Evolutionary conservation across 2,113 vertebrate species (phyloP).

Genomic region (Cololabis saira): DNA sequence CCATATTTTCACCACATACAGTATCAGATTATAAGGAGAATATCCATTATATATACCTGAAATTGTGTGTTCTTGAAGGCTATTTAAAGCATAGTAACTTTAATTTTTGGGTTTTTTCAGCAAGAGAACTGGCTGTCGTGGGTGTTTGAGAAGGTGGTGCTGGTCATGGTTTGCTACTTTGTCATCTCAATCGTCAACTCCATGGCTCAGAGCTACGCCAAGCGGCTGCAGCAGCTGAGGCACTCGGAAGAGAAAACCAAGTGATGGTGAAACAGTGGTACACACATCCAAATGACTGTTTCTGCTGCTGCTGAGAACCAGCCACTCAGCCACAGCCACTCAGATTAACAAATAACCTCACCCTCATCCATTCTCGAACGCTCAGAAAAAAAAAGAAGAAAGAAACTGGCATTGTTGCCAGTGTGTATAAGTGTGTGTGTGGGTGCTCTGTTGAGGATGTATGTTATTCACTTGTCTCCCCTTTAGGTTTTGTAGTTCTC

Average conservation of each 20-base stretch:
- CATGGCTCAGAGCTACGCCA: slow-evolving; percentile 98
- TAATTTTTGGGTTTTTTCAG: slow-evolving; percentile 73
- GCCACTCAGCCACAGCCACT: slow-evolving; percentile 49
- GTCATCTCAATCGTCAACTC: slow-evolving; percentile 98
- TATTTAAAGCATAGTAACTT: slow-evolving; percentile 8
- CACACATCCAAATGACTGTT: slow-evolving; percentile 60
- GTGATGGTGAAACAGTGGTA: slow-evolving; percentile 79
- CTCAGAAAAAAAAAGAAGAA: slow-evolving; percentile 26
- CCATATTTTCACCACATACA: too few species aligned
- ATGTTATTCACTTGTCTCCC: slow-evolving; percentile 39
- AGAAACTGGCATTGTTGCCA: slow-evolving; percentile 43
- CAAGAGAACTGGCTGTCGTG: slow-evolving; percentile 98
- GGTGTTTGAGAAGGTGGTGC: slow-evolving; percentile 97
- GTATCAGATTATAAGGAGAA: neutral
- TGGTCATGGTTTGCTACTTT: slow-evolving; percentile 98
- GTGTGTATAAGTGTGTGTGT: slow-evolving; percentile 36
- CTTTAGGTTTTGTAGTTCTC: slow-evolving; percentile 64
- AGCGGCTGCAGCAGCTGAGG: slow-evolving; percentile 91
- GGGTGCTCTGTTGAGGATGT: slow-evolving; percentile 41
- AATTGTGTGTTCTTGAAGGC: neutral
- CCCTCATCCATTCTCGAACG: slow-evolving; percentile 60
- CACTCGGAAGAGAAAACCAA: slow-evolving; percentile 95
- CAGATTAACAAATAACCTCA: slow-evolving; percentile 66
- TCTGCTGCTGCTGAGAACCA: slow-evolving; percentile 47
- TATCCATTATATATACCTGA: neutral